A percentile compares a stretch with the other conserved stretches of the same genome.
phyloP scores from a whole-genome alignment of 2,797 vertebrate species.

The Pseudochirops corinnae region DNA sequence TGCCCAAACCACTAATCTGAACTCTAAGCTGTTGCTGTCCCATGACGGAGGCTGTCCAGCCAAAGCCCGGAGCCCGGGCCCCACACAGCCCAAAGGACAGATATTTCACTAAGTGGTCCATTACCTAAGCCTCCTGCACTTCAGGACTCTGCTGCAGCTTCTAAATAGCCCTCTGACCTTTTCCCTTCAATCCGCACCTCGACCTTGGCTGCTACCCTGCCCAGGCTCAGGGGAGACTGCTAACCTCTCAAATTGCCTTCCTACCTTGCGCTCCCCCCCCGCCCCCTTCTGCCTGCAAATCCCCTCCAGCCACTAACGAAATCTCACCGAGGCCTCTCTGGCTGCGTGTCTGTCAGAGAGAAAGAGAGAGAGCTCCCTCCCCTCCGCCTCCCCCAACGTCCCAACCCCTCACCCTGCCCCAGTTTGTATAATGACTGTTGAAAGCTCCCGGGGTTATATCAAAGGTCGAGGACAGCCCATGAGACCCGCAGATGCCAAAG shows the following conservation, averaged over 20 bases:
- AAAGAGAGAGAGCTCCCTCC: neutral
- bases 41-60: neutral
- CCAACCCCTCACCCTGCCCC: fast-evolving
- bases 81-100: neutral
- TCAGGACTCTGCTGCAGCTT: neutral
- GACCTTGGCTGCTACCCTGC: neutral
- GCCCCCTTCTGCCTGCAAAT: neutral
- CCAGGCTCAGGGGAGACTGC: neutral
- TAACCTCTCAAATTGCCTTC: neutral
- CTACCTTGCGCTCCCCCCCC: no score
- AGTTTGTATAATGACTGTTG: neutral
- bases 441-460: neutral
- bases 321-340: neutral
- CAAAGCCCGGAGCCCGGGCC: neutral
- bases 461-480: neutral
- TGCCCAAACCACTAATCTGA: neutral
- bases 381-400: neutral
- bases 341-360: neutral
- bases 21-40: neutral
- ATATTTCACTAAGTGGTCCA: neutral
- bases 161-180: neutral
- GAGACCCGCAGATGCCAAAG: neutral
- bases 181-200: neutral
- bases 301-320: neutral
- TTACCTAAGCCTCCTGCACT: neutral